Evolutionary conservation across 1,140 invertebrate species (phyloP), one percentile per base, ranked within the genome.

Genomic region (Drosophila lacteicornis): DNA sequence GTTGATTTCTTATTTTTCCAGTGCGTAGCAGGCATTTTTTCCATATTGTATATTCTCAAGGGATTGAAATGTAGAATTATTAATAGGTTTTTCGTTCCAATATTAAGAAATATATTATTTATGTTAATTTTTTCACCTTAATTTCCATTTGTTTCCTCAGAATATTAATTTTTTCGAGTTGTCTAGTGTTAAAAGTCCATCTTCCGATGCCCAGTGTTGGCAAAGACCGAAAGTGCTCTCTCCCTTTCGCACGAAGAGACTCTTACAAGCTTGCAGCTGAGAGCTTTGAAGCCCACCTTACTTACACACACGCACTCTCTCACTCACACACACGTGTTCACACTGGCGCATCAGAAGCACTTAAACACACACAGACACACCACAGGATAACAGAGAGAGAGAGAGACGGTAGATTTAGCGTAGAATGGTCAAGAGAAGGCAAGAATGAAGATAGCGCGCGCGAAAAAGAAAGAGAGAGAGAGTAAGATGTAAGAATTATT

Each of bases 261-360:
- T 70, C 62, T 49, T 70, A 77, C 45, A 76, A 77, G 74, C 63
- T 77, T 68, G 82, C 82, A 85, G 82, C 80, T 77, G 76, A 81
- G 67, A 77, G 83, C 85, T 87, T 88, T 84, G 73, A 83, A 87
- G 84, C 84, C 84, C 84, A 87, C 84, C 84, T 85, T 82, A 85
- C 68, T 78, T 65, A 60, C 40, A 85, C 63, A 80, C 77, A 58
- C 45, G 59, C 63, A 75, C 80, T 55, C 38, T 45, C 66, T 74
- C 59, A 74, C 65, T 47, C 61, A 80, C 50, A 63, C 53, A 56
- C 60, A 57, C 36, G 43, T 4, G 30, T 47, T 50, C 59, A 55
- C 67, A 50, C 74, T 55, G 78, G 56, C 70, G 75, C 71, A 74
- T 42, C 36, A 40, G 53, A 61, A 57, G 71, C 47, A 81, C 68